phyloP scores from a whole-genome alignment of 2,888 invertebrate species.

The Actias luna region DNA sequence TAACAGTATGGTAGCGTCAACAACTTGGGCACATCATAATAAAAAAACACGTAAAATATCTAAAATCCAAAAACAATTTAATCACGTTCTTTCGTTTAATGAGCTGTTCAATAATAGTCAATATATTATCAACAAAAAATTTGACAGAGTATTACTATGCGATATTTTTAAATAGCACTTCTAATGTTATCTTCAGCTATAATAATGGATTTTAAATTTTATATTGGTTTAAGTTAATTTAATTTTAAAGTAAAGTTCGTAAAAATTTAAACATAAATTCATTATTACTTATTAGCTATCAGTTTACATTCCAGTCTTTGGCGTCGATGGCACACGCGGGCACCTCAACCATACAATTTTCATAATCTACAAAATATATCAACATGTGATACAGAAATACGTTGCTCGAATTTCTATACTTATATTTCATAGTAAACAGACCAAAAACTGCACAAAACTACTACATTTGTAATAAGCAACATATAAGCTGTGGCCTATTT shows the following conservation, averaged over 20 bases:
- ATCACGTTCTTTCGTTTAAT: too few relatives aligned
- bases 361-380: not conserved
- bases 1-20: too few relatives aligned
- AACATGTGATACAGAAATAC: not conserved
- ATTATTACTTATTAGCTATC: constrained; percentile 13
- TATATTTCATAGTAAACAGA: not conserved
- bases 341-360: not conserved
- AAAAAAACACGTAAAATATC: too few relatives aligned
- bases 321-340: constrained; percentile 37
- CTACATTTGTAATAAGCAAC: too few relatives aligned
- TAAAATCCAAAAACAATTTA: too few relatives aligned
- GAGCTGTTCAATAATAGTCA: too few relatives aligned
- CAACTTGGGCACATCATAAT: too few relatives aligned
- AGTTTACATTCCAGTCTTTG: constrained; percentile 47
- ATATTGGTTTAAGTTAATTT: not conserved
- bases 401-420: not conserved
- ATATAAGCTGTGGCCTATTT: too few relatives aligned
- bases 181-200: too few relatives aligned
- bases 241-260: not conserved
- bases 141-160: not conserved
- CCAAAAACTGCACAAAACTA: not conserved
- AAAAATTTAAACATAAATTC: constrained; percentile 9
- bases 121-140: too few relatives aligned
- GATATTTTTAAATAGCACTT: not conserved
- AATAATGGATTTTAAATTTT: not conserved